phyloP scores from a whole-genome alignment of 2,888 invertebrate species.

The Cheilosia vulpina region DNA sequence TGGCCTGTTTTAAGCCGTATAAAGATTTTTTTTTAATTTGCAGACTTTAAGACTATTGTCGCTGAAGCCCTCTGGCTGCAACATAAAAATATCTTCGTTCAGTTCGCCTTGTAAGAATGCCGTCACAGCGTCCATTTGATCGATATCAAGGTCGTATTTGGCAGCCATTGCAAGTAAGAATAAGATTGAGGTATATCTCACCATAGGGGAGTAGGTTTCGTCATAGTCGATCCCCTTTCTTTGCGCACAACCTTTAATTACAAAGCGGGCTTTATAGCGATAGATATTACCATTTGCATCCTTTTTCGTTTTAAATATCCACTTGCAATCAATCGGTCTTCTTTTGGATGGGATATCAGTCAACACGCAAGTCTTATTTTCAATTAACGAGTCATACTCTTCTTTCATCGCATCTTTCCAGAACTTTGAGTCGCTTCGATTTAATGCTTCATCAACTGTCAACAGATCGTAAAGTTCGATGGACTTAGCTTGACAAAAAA shows the following conservation, averaged over 20 bases:
- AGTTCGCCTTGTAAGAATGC: too few relatives aligned
- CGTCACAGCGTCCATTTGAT: too few relatives aligned
- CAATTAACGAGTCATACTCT: too few relatives aligned
- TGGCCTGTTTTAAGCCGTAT: too few relatives aligned
- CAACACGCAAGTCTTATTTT: neutral
- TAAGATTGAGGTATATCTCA: neutral
- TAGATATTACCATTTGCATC: too few relatives aligned
- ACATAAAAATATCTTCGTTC: constrained; percentile 12
- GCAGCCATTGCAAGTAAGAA: too few relatives aligned
- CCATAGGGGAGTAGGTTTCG: neutral
- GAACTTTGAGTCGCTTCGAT: too few relatives aligned
- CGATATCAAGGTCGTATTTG: too few relatives aligned
- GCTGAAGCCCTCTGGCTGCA: constrained; percentile 2
- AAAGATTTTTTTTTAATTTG: too few relatives aligned
- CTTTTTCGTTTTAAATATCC: too few relatives aligned
- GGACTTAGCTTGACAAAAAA: neutral
- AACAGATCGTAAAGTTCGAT: neutral
- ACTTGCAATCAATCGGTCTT: too few relatives aligned
- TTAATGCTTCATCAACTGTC: neutral
- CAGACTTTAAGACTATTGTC: too few relatives aligned
- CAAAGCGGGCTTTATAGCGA: neutral
- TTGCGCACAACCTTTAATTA: neutral
- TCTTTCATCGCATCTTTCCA: neutral
- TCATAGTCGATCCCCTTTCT: neutral
- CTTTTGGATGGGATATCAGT: neutral